phyloP scores from a whole-genome alignment of 2,888 invertebrate genomes.

The Gymnocheta viridis region DNA sequence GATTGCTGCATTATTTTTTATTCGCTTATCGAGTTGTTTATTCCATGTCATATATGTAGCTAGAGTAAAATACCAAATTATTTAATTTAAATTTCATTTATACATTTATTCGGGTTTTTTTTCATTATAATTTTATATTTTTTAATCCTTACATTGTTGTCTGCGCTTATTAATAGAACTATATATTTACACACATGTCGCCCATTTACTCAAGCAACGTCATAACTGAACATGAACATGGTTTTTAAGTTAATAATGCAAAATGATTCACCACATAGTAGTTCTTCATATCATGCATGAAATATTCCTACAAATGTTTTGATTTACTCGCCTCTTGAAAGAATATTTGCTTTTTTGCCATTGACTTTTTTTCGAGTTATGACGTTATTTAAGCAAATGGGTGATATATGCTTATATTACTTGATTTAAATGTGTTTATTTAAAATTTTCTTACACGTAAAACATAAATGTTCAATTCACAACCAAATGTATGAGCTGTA shows the following conservation, averaged over 20 bases:
- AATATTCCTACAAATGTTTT: no score
- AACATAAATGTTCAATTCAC: constrained; percentile 23
- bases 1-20: no score
- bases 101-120: constrained; percentile 56
- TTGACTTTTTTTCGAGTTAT: no score
- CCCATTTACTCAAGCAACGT: no score
- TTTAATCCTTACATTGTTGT: constrained; percentile 47
- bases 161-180: constrained; percentile 43
- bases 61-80: not conserved
- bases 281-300: no score
- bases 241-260: no score
- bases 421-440: constrained; percentile 1
- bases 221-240: no score
- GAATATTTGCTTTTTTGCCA: no score
- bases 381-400: no score
- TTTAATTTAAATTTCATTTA: constrained; percentile 52
- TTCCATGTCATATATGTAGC: not conserved
- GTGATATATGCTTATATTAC: constrained; percentile 27
- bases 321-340: no score
- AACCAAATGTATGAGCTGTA: not conserved
- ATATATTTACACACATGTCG: constrained; percentile 36
- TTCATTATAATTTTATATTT: constrained; percentile 32
- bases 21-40: no score
- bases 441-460: constrained; percentile 26
- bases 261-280: no score